phyloP scores from a whole-genome alignment of 2,888 invertebrate species.

The Tholera decimalis region DNA sequence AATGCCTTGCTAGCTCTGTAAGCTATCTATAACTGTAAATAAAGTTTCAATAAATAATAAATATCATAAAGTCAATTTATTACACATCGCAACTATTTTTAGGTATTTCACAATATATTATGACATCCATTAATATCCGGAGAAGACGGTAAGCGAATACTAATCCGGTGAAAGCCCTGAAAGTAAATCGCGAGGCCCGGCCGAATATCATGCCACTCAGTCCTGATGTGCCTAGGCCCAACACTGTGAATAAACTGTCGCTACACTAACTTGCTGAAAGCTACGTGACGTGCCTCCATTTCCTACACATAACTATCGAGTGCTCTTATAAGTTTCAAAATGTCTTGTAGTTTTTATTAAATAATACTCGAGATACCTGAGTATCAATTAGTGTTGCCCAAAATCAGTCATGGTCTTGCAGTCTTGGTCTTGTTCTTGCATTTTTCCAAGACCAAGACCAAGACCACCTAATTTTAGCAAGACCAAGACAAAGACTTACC shows the following conservation, averaged over 20 bases:
- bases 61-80: constrained; percentile 13
- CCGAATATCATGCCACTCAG: constrained; percentile 57
- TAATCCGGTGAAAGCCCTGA: constrained; percentile 55
- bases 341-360: background rate
- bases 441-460: no score
- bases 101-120: constrained; percentile 53
- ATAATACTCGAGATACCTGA: no score
- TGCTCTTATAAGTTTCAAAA: constrained; percentile 11
- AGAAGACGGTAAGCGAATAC: constrained; percentile 49
- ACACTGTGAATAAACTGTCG: constrained; percentile 56
- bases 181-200: constrained; percentile 57
- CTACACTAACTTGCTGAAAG: constrained; percentile 48
- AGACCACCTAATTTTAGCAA: no score
- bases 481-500: no score
- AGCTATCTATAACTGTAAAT: no score
- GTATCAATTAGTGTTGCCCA: no score
- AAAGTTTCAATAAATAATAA: no score
- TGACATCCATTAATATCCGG: constrained; percentile 53
- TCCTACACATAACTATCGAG: constrained; percentile 17
- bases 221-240: constrained; percentile 51
- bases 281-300: constrained; percentile 26
- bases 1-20: no score
- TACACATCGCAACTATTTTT: constrained; percentile 16
- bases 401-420: no score
- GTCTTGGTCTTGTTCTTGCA: no score